A percentile compares a stretch with the other conserved stretches of the same genome.
These are phyloP conservation scores for Creontiades dilutus DNA, from an alignment of 2,888 invertebrate species.

Conservation along the genomic window DNA sequence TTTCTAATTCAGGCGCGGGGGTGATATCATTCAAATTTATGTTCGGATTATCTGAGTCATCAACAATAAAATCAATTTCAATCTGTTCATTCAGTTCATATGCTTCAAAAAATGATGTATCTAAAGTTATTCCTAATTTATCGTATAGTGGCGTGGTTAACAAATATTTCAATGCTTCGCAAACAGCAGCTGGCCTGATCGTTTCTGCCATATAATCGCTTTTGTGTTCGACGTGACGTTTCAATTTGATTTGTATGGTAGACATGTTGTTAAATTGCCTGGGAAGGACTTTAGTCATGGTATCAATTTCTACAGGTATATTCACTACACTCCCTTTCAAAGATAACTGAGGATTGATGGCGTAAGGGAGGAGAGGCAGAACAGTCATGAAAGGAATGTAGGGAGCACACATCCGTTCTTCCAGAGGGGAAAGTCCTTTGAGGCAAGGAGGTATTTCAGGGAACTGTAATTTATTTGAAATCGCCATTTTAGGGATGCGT, in stretches of 20 bases:
- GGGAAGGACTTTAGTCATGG: slow-evolving; percentile 20
- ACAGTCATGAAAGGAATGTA: slow-evolving; percentile 71
- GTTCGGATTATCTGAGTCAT: background rate
- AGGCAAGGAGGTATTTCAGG: slow-evolving; percentile 47
- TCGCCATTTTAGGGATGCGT: too few relatives aligned
- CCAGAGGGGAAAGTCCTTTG: too few relatives aligned
- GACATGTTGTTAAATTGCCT: slow-evolving; percentile 46
- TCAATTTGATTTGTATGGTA: slow-evolving; percentile 43
- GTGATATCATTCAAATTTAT: too few relatives aligned
- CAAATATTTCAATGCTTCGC: slow-evolving; percentile 11
- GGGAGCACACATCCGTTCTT: slow-evolving; percentile 67
- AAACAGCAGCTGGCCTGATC: slow-evolving; percentile 6
- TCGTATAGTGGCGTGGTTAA: slow-evolving; percentile 15
- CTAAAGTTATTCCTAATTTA: background rate
- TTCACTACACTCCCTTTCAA: slow-evolving; percentile 52
- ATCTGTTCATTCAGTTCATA: background rate
- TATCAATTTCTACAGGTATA: slow-evolving; percentile 39
- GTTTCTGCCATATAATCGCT: slow-evolving; percentile 29
- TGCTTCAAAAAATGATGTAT: background rate
- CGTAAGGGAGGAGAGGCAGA: slow-evolving; percentile 18
- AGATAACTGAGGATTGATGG: background rate
- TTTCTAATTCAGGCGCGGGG: background rate
- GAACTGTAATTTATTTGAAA: too few relatives aligned
- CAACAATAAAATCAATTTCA: slow-evolving; percentile 29
- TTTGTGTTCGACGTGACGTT: slow-evolving; percentile 45